Base-by-base conservation (phyloP, 2,888 invertebrate genomes). In the Megastigmus dorsalis region DNA sequence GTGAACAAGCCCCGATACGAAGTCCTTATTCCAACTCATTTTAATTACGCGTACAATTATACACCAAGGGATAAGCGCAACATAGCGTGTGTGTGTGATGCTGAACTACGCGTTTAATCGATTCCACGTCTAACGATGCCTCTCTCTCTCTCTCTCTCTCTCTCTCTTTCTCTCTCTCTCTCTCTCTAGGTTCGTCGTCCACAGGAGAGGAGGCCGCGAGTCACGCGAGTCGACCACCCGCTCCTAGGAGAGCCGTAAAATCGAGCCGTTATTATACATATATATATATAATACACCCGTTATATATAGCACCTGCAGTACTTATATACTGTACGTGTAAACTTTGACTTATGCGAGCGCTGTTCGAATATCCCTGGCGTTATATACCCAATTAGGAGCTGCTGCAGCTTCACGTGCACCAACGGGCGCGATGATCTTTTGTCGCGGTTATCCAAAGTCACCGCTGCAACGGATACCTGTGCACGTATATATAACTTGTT, bases 41-140 rank as follows among this genome's bases (percentile, higher is more conserved):
- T 52, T 52, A 52, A 52, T 52, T 52, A 52, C 3, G n/a, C 13
- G n/a, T 6, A 3, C n/a, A 52, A 52, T 52, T 52, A 52, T 26
- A 52, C 26, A 23, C 23, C 1, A 6, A 23, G 48, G 48, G 6
- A 20, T 23, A 6, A n/a, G n/a, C n/a, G n/a, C n/a, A n/a, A n/a
- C n/a, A n/a, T n/a, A n/a, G n/a, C n/a, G n/a, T n/a, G n/a, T n/a
- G n/a, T n/a, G n/a, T n/a, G n/a, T n/a, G n/a, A n/a, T n/a, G n/a
- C n/a, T n/a, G 10, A 1, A 9, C n/a, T 4, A 48, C n/a, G 23
- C n/a, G 0, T 48, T 20, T 48, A 26, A 48, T 18, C 48, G 48
- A 48, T 48, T 10, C 20, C 5, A 10, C 2, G 23, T 9, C 23
- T 48, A 48, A 23, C 48, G 9, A 48, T 26, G 6, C 26, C 20